Percentiles rank a stretch among this genome's conserved stretches.
These are phyloP conservation scores for Paracentrotus lividus DNA, from an alignment of 53 echinoderm and acorn worm genomes.

Conservation along the genomic window DNA sequence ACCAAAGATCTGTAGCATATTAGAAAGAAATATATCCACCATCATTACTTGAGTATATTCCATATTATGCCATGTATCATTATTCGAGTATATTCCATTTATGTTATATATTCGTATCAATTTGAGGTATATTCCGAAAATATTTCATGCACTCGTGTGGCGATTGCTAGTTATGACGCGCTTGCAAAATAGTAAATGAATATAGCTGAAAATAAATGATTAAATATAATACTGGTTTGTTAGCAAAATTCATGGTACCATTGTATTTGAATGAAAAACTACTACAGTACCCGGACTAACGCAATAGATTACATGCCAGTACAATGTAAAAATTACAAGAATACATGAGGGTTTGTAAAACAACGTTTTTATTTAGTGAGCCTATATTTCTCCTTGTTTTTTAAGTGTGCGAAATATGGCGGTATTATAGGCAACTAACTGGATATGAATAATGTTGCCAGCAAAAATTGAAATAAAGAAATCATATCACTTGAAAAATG, in stretches of 20 bases:
- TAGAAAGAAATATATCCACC: neutral
- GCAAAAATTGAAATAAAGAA: conserved; percentile 39
- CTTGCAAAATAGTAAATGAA: conserved; percentile 11
- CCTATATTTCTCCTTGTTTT: conserved; percentile 30
- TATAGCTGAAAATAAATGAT: conserved; percentile 15
- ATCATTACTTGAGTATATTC: conserved; percentile 9
- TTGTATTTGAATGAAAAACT: neutral
- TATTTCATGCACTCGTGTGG: no score
- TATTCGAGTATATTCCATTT: no score
- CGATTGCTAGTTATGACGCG: no score
- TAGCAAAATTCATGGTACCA: conserved; percentile 19
- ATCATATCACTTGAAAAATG: conserved; percentile 48
- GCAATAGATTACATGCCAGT: conserved; percentile 41
- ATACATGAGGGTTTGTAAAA: conserved; percentile 38
- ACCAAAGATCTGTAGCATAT: neutral
- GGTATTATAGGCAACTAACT: neutral
- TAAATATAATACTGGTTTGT: conserved; percentile 44
- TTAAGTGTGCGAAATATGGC: conserved; percentile 45
- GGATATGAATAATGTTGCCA: conserved; percentile 41
- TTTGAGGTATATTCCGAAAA: no score
- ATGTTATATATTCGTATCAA: no score
- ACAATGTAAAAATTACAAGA: neutral
- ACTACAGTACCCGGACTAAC: conserved; percentile 2
- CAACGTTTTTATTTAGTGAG: conserved; percentile 16
- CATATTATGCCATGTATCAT: no score